Percentiles rank a stretch among this genome's conserved stretches.
Conservation (phyloP, 1,140 invertebrate genomes). For the Thalassaphorura encarpata region DNA sequence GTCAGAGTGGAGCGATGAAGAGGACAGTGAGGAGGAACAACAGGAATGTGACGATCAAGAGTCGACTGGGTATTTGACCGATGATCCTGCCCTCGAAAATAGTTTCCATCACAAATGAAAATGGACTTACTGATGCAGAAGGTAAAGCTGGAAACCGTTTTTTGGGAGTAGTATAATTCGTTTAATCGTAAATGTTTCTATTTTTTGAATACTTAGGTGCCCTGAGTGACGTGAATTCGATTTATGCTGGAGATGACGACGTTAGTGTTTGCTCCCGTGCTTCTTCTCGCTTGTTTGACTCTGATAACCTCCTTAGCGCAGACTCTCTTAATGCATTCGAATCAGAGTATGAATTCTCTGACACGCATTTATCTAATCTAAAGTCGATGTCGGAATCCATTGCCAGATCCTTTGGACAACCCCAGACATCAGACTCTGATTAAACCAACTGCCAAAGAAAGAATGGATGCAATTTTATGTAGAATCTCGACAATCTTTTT, state of each 20-base stretch:
- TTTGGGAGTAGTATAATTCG: background rate
- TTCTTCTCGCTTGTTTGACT: conserved; percentile 63
- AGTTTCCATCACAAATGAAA: conserved; percentile 70
- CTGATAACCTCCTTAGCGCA: conserved; percentile 59
- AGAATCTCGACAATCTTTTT: background rate
- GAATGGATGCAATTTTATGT: background rate
- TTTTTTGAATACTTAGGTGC: conserved; percentile 46
- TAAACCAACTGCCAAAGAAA: conserved; percentile 7
- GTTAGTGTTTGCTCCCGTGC: conserved; percentile 66
- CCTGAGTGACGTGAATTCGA: conserved; percentile 73
- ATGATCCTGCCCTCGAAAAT: conserved; percentile 70
- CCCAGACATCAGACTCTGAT: conserved; percentile 28
- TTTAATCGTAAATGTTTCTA: background rate
- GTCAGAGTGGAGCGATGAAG: conserved; percentile 67
- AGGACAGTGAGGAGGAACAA: conserved; percentile 38
- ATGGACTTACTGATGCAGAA: conserved; percentile 74
- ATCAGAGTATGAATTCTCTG: conserved; percentile 63
- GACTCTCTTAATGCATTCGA: conserved; percentile 70
- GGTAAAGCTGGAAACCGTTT: conserved; percentile 38
- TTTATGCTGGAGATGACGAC: conserved; percentile 60
- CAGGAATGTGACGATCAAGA: conserved; percentile 44
- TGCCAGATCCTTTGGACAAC: conserved; percentile 40
- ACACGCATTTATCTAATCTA: conserved; percentile 63
- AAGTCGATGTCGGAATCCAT: conserved; percentile 62
- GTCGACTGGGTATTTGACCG: conserved; percentile 67